Evolutionary conservation across 2,113 vertebrate genomes (phyloP).

Genomic region (Solenodon paradoxus): DNA sequence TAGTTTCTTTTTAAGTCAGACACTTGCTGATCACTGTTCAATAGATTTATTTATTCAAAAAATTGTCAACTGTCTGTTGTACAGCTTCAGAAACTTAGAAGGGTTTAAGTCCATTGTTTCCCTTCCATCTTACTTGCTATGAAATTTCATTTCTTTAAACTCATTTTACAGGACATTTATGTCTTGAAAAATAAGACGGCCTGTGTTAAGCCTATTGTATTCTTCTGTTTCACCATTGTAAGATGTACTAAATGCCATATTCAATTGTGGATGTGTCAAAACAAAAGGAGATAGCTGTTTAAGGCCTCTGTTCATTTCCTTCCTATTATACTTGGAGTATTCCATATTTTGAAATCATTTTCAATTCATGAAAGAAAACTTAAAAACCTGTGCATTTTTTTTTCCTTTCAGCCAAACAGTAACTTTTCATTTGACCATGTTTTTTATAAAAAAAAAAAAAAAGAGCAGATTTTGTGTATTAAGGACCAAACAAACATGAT

Average conservation of each 20-base stretch:
- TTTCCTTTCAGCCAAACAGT: slow-evolving; percentile 38
- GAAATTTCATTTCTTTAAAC: slow-evolving; percentile 65
- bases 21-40: neutral
- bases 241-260: slow-evolving; percentile 65
- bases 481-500: slow-evolving; percentile 41
- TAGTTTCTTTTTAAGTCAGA: neutral
- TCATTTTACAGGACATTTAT: slow-evolving; percentile 65
- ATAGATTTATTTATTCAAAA: neutral
- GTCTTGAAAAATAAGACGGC: slow-evolving; percentile 55
- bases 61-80: neutral
- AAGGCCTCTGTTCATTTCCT: slow-evolving; percentile 65
- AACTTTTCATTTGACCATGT: slow-evolving; percentile 55
- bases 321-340: slow-evolving; percentile 62
- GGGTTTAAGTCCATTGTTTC: slow-evolving; percentile 7
- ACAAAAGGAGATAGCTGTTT: slow-evolving; percentile 57
- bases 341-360: slow-evolving; percentile 54
- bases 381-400: slow-evolving; percentile 54
- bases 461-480: slow-evolving; percentile 52
- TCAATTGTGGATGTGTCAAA: slow-evolving; percentile 67
- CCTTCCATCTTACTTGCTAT: slow-evolving; percentile 23
- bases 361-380: slow-evolving; percentile 66
- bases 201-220: slow-evolving; percentile 66
- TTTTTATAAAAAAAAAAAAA: slow-evolving; percentile 30
- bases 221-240: slow-evolving; percentile 73
- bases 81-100: neutral